These are phyloP conservation scores for Pheosia gnoma DNA, from an alignment of 2,888 invertebrate species.

Conservation along the genomic window DNA sequence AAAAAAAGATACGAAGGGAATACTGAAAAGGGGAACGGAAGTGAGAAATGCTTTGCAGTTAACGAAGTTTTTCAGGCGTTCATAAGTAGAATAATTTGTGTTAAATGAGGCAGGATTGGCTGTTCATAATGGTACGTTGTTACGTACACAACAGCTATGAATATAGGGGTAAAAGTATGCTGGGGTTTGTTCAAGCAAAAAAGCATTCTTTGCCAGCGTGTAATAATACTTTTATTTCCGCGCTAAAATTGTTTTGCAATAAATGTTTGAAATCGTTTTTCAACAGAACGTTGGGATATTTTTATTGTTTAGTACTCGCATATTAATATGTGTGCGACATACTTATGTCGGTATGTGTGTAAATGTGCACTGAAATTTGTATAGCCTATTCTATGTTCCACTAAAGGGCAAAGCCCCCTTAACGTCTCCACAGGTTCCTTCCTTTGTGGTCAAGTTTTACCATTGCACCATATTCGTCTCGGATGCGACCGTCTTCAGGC, in stretches of 20 bases:
- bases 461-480: too few relatives aligned
- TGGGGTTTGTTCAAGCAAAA: conserved; percentile 15
- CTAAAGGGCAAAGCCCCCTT: too few relatives aligned
- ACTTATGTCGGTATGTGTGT: too few relatives aligned
- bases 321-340: too few relatives aligned
- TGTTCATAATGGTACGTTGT: conserved; percentile 44
- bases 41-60: conserved; percentile 17
- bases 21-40: conserved; percentile 22
- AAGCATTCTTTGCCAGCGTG: conserved; percentile 9
- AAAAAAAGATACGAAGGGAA: conserved; percentile 15
- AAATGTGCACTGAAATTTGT: too few relatives aligned
- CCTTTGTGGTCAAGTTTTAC: too few relatives aligned
- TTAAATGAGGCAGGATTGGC: conserved; percentile 46
- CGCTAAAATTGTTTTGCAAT: not conserved
- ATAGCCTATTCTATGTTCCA: too few relatives aligned
- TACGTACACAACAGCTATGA: conserved; percentile 35
- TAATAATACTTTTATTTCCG: conserved; percentile 19
- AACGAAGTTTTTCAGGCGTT: conserved; percentile 26
- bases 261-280: conserved; percentile 1
- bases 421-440: too few relatives aligned
- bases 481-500: too few relatives aligned
- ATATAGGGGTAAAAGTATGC: conserved; percentile 21
- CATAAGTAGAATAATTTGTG: conserved; percentile 34
- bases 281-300: not conserved
- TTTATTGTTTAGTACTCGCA: not conserved